These are phyloP conservation scores for Miltochrista miniata DNA, from an alignment of 2,888 invertebrate genomes.

Conservation along the genomic window DNA sequence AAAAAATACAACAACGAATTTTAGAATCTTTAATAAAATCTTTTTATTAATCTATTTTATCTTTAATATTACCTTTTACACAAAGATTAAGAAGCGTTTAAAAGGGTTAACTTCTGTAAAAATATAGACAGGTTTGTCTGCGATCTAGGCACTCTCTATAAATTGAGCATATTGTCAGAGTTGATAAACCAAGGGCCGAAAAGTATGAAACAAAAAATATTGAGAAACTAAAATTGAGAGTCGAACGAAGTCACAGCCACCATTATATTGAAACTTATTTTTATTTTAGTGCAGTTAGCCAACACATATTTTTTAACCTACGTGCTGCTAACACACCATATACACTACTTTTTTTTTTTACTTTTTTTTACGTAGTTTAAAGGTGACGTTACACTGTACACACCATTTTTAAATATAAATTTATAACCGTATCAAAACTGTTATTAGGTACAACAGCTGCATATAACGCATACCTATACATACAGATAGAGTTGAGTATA, in stretches of 20 bases:
- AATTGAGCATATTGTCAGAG: slow-evolving; percentile 61
- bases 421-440: slow-evolving; percentile 16
- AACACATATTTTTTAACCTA: slow-evolving; percentile 12
- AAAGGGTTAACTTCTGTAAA: slow-evolving; percentile 9
- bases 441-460: slow-evolving; percentile 20
- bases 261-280: slow-evolving; percentile 10
- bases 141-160: slow-evolving; percentile 34
- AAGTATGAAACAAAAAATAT: not conserved
- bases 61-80: not conserved
- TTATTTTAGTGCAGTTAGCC: slow-evolving; percentile 10
- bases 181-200: slow-evolving; percentile 14
- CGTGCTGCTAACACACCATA: slow-evolving; percentile 17
- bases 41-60: no score
- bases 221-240: not conserved
- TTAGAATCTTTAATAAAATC: slow-evolving; percentile 3
- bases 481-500: slow-evolving; percentile 37
- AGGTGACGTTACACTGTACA: not conserved
- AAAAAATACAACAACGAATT: no score
- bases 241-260: slow-evolving; percentile 23
- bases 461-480: slow-evolving; percentile 26
- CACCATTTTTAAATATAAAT: not conserved
- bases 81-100: slow-evolving; percentile 6
- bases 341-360: slow-evolving; percentile 11
- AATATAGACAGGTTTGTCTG: slow-evolving; percentile 10
- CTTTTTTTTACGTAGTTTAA: slow-evolving; percentile 10